Percentiles rank a stretch among this genome's conserved stretches.
These are phyloP conservation scores for Mycalesis mineus DNA, from an alignment of 2,888 invertebrate species.

Conservation along the genomic window DNA sequence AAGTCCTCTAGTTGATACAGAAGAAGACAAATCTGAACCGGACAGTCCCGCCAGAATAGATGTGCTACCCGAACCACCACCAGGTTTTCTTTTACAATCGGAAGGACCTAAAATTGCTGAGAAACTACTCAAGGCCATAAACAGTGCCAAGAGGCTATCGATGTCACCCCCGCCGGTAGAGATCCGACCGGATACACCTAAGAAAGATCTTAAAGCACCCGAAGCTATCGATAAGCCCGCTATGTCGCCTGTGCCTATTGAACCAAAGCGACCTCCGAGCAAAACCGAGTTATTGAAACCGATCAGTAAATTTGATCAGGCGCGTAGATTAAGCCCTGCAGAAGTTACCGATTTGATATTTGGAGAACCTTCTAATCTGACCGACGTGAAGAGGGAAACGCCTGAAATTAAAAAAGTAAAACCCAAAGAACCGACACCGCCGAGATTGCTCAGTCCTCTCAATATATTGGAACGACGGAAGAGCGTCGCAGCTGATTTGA, in stretches of 20 bases:
- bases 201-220: slow-evolving; percentile 40
- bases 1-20: slow-evolving; percentile 67
- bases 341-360: slow-evolving; percentile 56
- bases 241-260: slow-evolving; percentile 34
- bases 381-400: slow-evolving; percentile 54
- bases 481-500: slow-evolving; percentile 63
- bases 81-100: slow-evolving; percentile 66
- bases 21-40: slow-evolving; percentile 72
- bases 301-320: slow-evolving; percentile 44
- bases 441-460: slow-evolving; percentile 59
- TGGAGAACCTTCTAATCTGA: slow-evolving; percentile 60
- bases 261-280: slow-evolving; percentile 45
- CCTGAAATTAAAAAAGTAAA: slow-evolving; percentile 58
- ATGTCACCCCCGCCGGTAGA: slow-evolving; percentile 67
- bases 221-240: slow-evolving; percentile 29
- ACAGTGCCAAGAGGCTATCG: slow-evolving; percentile 74
- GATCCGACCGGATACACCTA: slow-evolving; percentile 52
- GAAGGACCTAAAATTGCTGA: slow-evolving; percentile 80
- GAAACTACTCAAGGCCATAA: slow-evolving; percentile 79
- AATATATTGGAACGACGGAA: slow-evolving; percentile 62
- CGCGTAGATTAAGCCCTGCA: slow-evolving; percentile 48
- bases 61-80: slow-evolving; percentile 70
- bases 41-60: slow-evolving; percentile 71
- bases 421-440: slow-evolving; percentile 53
- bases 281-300: slow-evolving; percentile 45